Evolutionary conservation across 2,113 vertebrate genomes (phyloP).

Genomic region (Carassius auratus): DNA sequence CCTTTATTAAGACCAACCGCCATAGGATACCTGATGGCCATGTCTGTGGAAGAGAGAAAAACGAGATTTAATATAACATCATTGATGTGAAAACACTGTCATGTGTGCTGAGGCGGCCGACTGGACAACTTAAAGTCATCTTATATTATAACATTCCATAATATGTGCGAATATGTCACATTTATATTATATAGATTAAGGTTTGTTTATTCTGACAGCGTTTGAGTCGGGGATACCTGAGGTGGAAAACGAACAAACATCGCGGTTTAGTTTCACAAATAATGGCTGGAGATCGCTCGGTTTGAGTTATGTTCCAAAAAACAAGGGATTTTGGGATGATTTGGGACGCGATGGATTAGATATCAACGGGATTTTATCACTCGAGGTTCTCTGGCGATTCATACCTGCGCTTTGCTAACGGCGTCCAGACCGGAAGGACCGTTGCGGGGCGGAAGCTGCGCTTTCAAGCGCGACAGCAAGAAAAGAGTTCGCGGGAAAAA

Average conservation of each 20-base stretch:
- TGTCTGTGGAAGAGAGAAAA: slow-evolving; percentile 68
- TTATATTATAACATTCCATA: neutral
- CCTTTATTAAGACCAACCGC: slow-evolving; percentile 96
- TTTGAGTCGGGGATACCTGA: neutral
- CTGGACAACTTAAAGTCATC: fast-evolving
- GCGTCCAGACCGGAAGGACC: slow-evolving; percentile 75
- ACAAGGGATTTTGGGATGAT: no score
- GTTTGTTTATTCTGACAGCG: no score
- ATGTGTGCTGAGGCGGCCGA: fast-evolving
- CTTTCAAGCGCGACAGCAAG: slow-evolving; percentile 37
- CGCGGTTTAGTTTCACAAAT: neutral
- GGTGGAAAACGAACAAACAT: neutral
- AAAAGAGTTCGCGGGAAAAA: slow-evolving; percentile 9
- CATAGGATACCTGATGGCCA: slow-evolving; percentile 96
- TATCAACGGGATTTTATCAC: neutral
- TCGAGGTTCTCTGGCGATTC: neutral
- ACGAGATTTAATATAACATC: neutral
- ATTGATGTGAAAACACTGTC: neutral
- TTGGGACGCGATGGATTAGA: slow-evolving; percentile 60
- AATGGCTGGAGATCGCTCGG: neutral
- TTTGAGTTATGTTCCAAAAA: fast-evolving
- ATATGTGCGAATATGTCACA: fast-evolving
- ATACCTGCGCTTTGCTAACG: slow-evolving; percentile 67
- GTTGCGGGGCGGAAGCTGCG: neutral
- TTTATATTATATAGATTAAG: no score